A percentile compares a stretch with the other conserved stretches of the same genome.
Evolutionary conservation across 2,113 vertebrate genomes (phyloP).

Genomic region (Oryzias curvinotus): DNA sequence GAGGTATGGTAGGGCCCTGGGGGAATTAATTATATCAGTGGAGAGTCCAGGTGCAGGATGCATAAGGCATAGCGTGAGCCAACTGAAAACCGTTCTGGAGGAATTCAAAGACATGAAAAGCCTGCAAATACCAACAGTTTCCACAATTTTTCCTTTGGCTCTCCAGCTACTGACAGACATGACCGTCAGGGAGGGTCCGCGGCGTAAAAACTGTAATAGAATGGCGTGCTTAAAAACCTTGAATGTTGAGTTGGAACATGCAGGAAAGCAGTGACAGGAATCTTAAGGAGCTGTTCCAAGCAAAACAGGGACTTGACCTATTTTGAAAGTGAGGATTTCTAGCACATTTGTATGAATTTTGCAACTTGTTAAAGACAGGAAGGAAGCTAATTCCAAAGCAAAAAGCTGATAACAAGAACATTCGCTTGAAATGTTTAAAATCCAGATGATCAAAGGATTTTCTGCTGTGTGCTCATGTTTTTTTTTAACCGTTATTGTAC

Average conservation of each 20-base stretch:
- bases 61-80: no score
- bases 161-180: neutral
- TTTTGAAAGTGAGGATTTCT: slow-evolving; percentile 16
- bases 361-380: neutral
- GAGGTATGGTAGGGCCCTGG: no score
- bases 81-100: no score
- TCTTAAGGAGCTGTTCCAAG: slow-evolving; percentile 1
- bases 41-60: no score
- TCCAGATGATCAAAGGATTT: slow-evolving; percentile 9
- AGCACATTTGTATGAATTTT: slow-evolving; percentile 2
- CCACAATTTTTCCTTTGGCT: no score
- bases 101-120: no score
- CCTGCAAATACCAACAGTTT: no score
- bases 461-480: neutral
- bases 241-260: neutral
- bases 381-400: slow-evolving; percentile 15
- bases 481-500: slow-evolving; percentile 3
- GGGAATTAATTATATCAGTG: no score
- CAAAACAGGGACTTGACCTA: slow-evolving; percentile 16
- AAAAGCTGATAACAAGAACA: slow-evolving; percentile 3
- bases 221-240: neutral
- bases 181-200: neutral
- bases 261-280: slow-evolving; percentile 4
- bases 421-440: slow-evolving; percentile 18
- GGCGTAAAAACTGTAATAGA: neutral